Evolutionary conservation across 2,797 vertebrate genomes (phyloP), one percentile per base, ranked within the genome.

Genomic region (Helarctos malayanus): DNA sequence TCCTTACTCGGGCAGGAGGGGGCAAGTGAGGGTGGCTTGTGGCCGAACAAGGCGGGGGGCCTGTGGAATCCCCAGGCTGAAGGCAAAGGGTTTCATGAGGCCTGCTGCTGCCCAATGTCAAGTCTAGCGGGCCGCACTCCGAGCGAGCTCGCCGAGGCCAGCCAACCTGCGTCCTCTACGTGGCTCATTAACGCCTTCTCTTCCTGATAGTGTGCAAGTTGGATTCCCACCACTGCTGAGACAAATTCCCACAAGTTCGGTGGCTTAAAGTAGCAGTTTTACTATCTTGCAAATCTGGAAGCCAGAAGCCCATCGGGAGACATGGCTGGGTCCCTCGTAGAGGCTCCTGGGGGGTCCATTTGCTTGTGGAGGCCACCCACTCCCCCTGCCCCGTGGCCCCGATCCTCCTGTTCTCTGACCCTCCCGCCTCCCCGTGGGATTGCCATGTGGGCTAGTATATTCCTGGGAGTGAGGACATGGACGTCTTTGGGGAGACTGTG

Each of bases 391-490:
- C 16, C 5, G 2, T 7, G 25, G 8, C 45, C 32, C 29, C 16
- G 18, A 0, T n/a, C 19, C 0, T 16, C 13, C 38, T 38, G 65
- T 27, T n/a, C 56, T 63, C 92, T 35, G n/a, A 25, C 1, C 2
- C 27, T 27, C 32, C 19, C 4, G 19, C 57, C 49, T 3, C n/a
- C 14, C 57, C 29, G 45, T 10, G 10, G 0, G 0, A 1, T 3
- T 25, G 2, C 16, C 29, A 0, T 0, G 1, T 29, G 25, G 47
- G 47, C 7, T 47, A 2, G 0, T 11, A 1, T 3, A 9, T 3
- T 75, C 41, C 13, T 71, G 15, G 47, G 61, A 18, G 16, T 19
- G 7, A 12, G 38, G 9, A 59, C 0, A 0, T 14, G 18, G n/a
- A 7, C 4, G 0, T 52, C 15, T 59, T 16, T 32, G 19, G 78